Conservation (phyloP, 2,113 vertebrate species). For the Albula goreensis region DNA sequence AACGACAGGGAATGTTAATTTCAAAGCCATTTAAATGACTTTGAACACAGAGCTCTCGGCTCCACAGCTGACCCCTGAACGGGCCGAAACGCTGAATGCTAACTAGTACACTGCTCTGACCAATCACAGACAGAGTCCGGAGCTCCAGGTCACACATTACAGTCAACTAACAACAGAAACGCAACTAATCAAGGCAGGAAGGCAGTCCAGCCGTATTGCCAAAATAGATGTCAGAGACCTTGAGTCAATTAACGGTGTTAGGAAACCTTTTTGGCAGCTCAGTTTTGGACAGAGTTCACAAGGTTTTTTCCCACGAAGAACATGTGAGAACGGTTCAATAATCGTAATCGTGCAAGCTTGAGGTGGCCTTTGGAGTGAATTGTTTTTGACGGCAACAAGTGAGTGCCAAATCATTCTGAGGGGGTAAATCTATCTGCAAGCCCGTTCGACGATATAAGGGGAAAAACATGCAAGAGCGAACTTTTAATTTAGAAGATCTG, state of each 20-base stretch:
- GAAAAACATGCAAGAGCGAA: neutral
- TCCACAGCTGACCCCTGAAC: neutral
- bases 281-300: neutral
- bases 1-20: too few species aligned
- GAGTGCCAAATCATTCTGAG: neutral
- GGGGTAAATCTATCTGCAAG: neutral
- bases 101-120: neutral
- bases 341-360: neutral
- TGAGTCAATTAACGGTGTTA: neutral
- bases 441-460: neutral
- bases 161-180: neutral
- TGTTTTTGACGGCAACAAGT: neutral
- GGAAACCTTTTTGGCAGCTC: neutral
- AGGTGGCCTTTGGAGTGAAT: neutral
- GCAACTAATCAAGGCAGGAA: too few species aligned
- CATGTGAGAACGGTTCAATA: neutral
- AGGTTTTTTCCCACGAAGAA: neutral
- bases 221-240: neutral
- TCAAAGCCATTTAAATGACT: too few species aligned
- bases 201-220: neutral
- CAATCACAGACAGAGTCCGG: neutral
- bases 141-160: neutral
- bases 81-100: neutral
- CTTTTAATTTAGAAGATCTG: neutral
- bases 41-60: neutral